These are phyloP conservation scores for Trematomus loennbergii DNA, from an alignment of 2,113 vertebrate species.

Conservation along the genomic window DNA sequence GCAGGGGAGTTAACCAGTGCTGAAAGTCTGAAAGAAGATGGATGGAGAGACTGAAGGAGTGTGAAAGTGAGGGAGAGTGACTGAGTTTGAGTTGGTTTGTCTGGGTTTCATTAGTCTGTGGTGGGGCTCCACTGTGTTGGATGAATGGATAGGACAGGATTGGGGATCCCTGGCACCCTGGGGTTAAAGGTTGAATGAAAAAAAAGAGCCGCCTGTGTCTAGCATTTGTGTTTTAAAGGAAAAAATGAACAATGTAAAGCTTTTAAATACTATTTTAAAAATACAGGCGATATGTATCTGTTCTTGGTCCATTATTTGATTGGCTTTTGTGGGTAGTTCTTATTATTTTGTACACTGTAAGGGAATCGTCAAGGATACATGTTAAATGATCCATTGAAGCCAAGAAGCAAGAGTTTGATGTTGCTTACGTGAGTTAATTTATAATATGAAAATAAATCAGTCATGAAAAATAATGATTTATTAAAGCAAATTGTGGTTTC, in stretches of 20 bases:
- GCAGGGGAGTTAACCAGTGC: slow-evolving; percentile 58
- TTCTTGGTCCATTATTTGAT: neutral
- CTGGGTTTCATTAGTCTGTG: slow-evolving; percentile 74
- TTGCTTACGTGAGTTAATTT: neutral
- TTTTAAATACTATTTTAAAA: slow-evolving; percentile 8
- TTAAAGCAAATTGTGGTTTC: neutral
- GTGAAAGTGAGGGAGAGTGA: slow-evolving; percentile 63
- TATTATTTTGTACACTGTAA: neutral
- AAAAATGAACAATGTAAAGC: neutral
- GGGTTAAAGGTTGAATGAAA: slow-evolving; percentile 68
- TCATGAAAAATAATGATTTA: neutral
- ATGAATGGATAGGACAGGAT: slow-evolving; percentile 61
- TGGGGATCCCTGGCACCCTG: slow-evolving; percentile 57
- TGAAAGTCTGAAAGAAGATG: slow-evolving; percentile 74
- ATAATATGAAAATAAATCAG: neutral
- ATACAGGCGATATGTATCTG: neutral
- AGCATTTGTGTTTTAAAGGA: slow-evolving; percentile 19
- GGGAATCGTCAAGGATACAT: neutral
- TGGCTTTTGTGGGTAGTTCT: neutral
- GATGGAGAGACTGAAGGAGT: slow-evolving; percentile 66
- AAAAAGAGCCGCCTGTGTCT: slow-evolving; percentile 20
- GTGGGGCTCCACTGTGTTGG: slow-evolving; percentile 48
- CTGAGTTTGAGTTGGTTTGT: slow-evolving; percentile 38
- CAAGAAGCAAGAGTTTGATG: slow-evolving; percentile 3
- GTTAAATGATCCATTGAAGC: neutral